Evolutionary conservation across 2,113 vertebrate genomes (phyloP), one percentile per base, ranked within the genome.

Genomic region (Labeo catla): DNA sequence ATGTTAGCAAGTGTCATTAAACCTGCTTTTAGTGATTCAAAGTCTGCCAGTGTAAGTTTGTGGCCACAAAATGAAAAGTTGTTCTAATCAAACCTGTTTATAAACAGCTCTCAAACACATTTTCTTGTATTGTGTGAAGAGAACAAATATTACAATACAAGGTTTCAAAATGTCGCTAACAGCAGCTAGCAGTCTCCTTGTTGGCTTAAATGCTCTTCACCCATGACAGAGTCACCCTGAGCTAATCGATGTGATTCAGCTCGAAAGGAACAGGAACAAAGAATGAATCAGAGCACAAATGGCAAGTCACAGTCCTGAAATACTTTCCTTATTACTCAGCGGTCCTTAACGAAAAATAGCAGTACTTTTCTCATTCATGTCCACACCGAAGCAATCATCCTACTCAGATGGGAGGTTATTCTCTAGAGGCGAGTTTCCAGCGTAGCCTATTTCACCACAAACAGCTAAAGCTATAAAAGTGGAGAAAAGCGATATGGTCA

Each of bases 171-270:
- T 0, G 5, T 57, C 8, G 0, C 23, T 80, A 61, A 7, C 54
- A 39, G 8, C 36, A 61, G 50, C 49, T 28, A 76, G 8, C 74
- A 77, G 76, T 52, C 13, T 34, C 49, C 7, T 36, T 6, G 23
- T 4, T 2, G 43, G 43, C 9, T 82, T 36, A 36, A 39, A 49
- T 39, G 65, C 47, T 52, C 28, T 70, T 83, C 47, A 70, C 15
- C 47, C 63, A 68, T 70, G 81, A 83, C 21, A 36, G 23, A 82
- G 47, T 23, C 80, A 82, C 47, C 16, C 45, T 83, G 81, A 70
- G 65, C 65, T 70, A 83, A 28, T n/a, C 23, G 10, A 7, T 19
- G 61, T 10, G 43, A 83, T 50, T 54, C 63, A 83, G 45, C 57
- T 63, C 2, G 3, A 47, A 16, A 81, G 59, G 21, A 49, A 65